A percentile compares a stretch with the other conserved stretches of the same genome.
phyloP scores from a whole-genome alignment of 1,140 invertebrate species.

The Drosophila nannoptera region DNA sequence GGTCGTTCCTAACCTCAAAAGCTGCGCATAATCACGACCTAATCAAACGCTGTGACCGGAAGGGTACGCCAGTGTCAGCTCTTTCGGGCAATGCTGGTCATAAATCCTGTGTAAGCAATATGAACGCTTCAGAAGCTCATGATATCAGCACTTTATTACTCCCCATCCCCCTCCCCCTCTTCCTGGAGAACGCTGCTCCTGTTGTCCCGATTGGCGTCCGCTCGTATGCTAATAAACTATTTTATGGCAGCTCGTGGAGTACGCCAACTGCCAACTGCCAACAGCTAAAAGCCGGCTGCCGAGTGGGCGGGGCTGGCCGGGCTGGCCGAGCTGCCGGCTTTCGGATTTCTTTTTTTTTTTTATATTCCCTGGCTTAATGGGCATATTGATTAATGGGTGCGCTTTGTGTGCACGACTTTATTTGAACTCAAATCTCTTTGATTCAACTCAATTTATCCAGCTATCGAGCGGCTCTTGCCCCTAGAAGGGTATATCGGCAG shows the following conservation, averaged over 20 bases:
- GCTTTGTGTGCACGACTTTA: too few relatives aligned
- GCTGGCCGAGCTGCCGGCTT: too few relatives aligned
- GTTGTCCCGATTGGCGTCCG: background rate
- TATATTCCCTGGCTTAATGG: too few relatives aligned
- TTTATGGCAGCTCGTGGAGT: constrained; percentile 64
- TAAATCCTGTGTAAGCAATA: constrained; percentile 19
- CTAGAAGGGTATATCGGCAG: too few relatives aligned
- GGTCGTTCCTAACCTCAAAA: background rate
- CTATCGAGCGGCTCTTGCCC: too few relatives aligned
- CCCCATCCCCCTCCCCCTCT: too few relatives aligned
- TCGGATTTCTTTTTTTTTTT: too few relatives aligned
- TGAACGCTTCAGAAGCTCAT: background rate
- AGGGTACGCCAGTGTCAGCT: background rate
- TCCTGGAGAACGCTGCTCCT: background rate
- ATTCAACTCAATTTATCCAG: too few relatives aligned
- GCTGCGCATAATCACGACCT: background rate
- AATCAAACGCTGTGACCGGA: constrained; percentile 8
- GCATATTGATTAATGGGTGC: too few relatives aligned
- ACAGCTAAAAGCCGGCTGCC: background rate
- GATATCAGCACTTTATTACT: constrained; percentile 22
- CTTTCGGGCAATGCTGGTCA: constrained; percentile 4
- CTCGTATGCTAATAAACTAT: constrained; percentile 67
- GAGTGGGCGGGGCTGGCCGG: constrained; percentile 15
- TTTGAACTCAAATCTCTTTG: too few relatives aligned
- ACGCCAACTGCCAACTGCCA: constrained; percentile 1